Evolutionary conservation across 2,888 invertebrate species (phyloP), one percentile per base, ranked within the genome.

Genomic region (Rhagophthalmus giganteus): DNA sequence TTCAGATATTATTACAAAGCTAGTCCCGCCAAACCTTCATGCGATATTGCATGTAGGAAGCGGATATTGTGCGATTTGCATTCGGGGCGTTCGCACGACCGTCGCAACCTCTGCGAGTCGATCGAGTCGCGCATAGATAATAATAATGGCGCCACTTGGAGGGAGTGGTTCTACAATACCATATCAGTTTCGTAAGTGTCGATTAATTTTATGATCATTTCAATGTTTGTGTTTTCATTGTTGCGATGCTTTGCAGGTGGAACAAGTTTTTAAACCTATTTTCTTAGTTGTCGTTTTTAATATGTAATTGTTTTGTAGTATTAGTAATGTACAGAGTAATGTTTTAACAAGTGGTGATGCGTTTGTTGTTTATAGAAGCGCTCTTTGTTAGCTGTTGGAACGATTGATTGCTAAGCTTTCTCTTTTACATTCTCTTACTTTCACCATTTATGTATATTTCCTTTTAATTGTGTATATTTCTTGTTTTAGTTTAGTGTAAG

Each of bases 1-100:
- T 49, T 13, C 10, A 92, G 92, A 67, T 86, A 90, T 71, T 93
- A 93, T 72, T 90, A 90, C 82, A 93, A 93, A 75, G 91, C 89
- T 69, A 92, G 92, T 48, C 90, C 92, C 0, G 87, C 88, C 0
- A 82, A 89, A 27, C 88, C 91, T 6, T 72, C 78, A 0, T 94
- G 94, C 70, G 89, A 90, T 73, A 85, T 86, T 4, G 90, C 90
- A 61, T 94, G 94, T 66, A 87, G 88, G 55, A 92, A 91, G 73
- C 81, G 91, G 31, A 79, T 92, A 67, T 77, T 94, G 25, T 94
- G 94, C 71, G 93, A 93, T 74, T 81, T 91, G 44, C 84, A 90
- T 42, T 92, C 92, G 9, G 94, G 93, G 0, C 81, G 90, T 34
- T 91, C 91, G 39, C 92, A 93, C 70, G 92, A 91, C 73, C 82